Evolutionary conservation across 2,797 vertebrate species (phyloP).

Genomic region (Cryptoblepharus egeriae): DNA sequence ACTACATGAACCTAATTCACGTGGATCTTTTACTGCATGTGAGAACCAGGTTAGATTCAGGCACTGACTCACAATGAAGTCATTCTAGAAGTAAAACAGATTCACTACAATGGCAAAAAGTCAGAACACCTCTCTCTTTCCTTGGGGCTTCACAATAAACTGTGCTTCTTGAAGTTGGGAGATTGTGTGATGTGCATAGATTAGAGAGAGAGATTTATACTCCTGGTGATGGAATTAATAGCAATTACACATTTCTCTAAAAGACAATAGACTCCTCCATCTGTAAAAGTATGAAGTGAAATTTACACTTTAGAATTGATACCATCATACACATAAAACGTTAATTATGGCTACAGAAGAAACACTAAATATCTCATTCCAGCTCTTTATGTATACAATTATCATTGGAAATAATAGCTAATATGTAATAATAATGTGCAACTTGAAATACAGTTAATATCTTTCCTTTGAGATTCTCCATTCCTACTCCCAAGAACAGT

Average conservation of each 20-base stretch:
- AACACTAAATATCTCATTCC: slow-evolving; percentile 50
- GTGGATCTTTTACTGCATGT: background rate
- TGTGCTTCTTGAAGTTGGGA: background rate
- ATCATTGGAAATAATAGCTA: slow-evolving; percentile 64
- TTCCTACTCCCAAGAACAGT: slow-evolving; percentile 20
- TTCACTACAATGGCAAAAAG: slow-evolving; percentile 2
- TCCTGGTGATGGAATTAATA: slow-evolving; percentile 18
- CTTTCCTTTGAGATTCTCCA: slow-evolving; percentile 58
- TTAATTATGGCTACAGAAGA: slow-evolving; percentile 50
- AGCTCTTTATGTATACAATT: slow-evolving; percentile 39
- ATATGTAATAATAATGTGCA: slow-evolving; percentile 64
- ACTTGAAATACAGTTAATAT: slow-evolving; percentile 68
- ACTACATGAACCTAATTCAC: background rate
- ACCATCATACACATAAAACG: slow-evolving; percentile 45
- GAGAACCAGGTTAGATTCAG: background rate
- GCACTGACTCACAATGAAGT: background rate
- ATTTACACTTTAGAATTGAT: slow-evolving; percentile 42
- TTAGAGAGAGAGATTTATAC: slow-evolving; percentile 21
- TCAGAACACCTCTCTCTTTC: background rate
- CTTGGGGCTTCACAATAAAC: background rate
- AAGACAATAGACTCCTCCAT: slow-evolving; percentile 28
- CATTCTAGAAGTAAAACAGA: background rate
- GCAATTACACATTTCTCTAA: slow-evolving; percentile 10
- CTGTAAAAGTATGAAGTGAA: slow-evolving; percentile 37
- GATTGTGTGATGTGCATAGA: background rate